Conservation (phyloP, 92 coral and sea anemone species). For the Plumapathes pennacea region DNA sequence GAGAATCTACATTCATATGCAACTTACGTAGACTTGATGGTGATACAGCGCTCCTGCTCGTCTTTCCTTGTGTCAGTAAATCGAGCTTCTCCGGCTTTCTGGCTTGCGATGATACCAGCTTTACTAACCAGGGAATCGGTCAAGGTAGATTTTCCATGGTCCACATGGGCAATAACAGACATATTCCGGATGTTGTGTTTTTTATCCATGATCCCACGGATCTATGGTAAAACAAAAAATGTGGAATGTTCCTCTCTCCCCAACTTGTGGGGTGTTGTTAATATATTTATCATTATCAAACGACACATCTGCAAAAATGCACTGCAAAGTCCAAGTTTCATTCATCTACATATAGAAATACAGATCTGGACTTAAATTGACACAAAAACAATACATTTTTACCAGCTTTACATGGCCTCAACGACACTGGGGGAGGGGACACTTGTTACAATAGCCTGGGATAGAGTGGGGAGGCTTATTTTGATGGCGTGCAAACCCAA, state of each 20-base stretch:
- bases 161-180: constrained; percentile 99
- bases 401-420: too few species aligned
- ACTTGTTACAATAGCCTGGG: too few species aligned
- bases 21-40: constrained; percentile 97
- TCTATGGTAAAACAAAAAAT: constrained; percentile 42
- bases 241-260: not conserved
- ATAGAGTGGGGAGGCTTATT: too few species aligned
- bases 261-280: too few species aligned
- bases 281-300: too few species aligned
- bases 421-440: too few species aligned
- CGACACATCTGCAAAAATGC: too few species aligned
- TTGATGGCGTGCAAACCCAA: too few species aligned
- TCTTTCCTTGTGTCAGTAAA: constrained; percentile 97
- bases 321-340: too few species aligned
- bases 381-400: too few species aligned
- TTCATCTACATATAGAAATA: too few species aligned
- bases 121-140: constrained; percentile 95
- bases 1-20: not conserved
- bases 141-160: constrained; percentile 96
- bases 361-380: too few species aligned
- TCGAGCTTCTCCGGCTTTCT: constrained; percentile 91
- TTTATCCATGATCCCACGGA: constrained; percentile 97
- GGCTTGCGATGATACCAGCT: constrained; percentile 90
- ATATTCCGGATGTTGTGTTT: constrained; percentile 93
- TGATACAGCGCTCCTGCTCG: constrained; percentile 95